Conservation (phyloP, 1,140 invertebrate species). For the Reticulitermes speratus region DNA sequence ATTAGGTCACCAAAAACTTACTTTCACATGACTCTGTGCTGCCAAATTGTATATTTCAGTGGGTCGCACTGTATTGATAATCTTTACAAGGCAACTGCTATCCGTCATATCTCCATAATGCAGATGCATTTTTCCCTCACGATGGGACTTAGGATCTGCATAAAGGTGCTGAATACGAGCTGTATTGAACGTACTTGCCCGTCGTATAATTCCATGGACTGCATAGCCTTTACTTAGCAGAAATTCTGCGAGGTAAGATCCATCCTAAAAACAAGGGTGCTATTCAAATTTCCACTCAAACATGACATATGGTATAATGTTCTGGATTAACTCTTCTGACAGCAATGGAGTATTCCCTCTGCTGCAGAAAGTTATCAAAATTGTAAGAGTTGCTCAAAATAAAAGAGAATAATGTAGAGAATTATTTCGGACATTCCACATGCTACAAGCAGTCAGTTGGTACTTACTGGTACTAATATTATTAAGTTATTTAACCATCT, state of each 20-base stretch:
- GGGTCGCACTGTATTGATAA: slow-evolving; percentile 84
- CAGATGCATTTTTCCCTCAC: slow-evolving; percentile 83
- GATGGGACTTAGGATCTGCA: slow-evolving; percentile 81
- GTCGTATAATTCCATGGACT: slow-evolving; percentile 93
- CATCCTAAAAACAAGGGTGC: slow-evolving; percentile 74
- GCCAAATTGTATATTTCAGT: slow-evolving; percentile 98
- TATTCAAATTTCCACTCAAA: slow-evolving; percentile 28
- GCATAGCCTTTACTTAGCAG: slow-evolving; percentile 92
- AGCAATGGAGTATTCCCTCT: slow-evolving; percentile 3
- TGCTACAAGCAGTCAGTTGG: too few relatives aligned
- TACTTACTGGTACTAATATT: too few relatives aligned
- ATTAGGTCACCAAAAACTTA: slow-evolving; percentile 47
- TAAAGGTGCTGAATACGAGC: slow-evolving; percentile 94
- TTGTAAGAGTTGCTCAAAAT: background rate
- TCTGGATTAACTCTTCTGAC: slow-evolving; percentile 26
- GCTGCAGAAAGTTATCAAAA: background rate
- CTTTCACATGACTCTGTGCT: slow-evolving; percentile 99
- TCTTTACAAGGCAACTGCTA: slow-evolving; percentile 94
- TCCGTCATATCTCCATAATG: slow-evolving; percentile 99
- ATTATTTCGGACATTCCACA: too few relatives aligned
- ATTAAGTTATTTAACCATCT: too few relatives aligned
- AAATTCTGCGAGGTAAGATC: slow-evolving; percentile 97
- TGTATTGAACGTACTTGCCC: slow-evolving; percentile 97
- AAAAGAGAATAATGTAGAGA: too few relatives aligned
- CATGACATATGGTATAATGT: slow-evolving; percentile 31